Base-by-base conservation (phyloP, 2,113 vertebrate species). In the Spilogale gracilis region DNA sequence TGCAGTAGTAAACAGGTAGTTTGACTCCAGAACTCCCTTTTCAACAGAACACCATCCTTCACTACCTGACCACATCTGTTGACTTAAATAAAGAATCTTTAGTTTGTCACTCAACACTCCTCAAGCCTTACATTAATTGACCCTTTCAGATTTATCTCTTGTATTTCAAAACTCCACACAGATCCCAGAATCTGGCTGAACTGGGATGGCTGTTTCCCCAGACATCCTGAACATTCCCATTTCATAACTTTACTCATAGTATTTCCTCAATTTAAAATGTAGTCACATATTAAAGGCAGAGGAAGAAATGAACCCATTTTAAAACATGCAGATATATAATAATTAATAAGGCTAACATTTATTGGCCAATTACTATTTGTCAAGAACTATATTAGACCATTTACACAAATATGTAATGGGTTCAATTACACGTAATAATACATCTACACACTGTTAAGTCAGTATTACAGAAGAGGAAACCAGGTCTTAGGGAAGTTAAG, bases 211-310 rank as follows among this genome's bases (percentile, higher is more conserved):
- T 30, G 74, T 9, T 78, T 76, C 45, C 38, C 27, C 54, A 45
- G 6, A 85, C 10, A 56, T 58, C 9, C 50, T 79, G 3, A 84
- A 25, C 25, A 89, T 91, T 21, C n/a, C 30, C 21, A 27, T 48
- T 94, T 90, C 45, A 45, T 16, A n/a, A 61, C 9, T 56, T 93
- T 84, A 85, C 25, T 54, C 67, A 94, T 27, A 5, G 0, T 27
- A 93, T 76, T 89, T 96, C 65, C 38, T 94, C 32, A 48, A 17
- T 48, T 25, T 81, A 85, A 97, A 91, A 48, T 30, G 2, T 32
- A 82, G 7, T 56, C 45, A 96, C 6, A 78, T 91, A 67, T 18
- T 16, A 27, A 58, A 4, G 88, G 20, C 32, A 91, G 14, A 97
- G n/a, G 30, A n/a, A 43, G 16, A 84, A 69, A 13, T 43, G 9